Conservation (phyloP, 2,113 vertebrate species). For the Mugil cephalus region DNA sequence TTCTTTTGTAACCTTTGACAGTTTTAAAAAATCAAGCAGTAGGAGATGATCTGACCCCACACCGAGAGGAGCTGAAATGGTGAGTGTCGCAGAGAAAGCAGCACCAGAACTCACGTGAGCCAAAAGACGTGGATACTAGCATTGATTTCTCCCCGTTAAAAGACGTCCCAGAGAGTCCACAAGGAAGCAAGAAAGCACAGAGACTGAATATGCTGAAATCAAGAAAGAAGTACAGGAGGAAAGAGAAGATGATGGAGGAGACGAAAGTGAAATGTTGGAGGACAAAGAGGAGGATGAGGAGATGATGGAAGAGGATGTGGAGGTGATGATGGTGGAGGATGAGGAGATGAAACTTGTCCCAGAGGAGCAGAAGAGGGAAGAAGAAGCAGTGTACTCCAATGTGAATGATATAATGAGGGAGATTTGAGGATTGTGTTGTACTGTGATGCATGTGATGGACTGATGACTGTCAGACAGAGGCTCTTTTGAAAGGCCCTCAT, state of each 20-base stretch:
- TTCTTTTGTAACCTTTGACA: conserved; percentile 2
- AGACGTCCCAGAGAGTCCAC: neutral
- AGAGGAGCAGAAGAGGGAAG: neutral
- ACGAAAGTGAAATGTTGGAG: neutral
- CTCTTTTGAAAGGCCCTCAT: too few species aligned
- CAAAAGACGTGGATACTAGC: conserved; percentile 60
- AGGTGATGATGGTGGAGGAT: neutral
- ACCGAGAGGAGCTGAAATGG: too few species aligned
- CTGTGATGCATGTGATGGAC: too few species aligned
- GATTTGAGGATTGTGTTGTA: conserved; percentile 1
- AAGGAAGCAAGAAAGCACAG: neutral
- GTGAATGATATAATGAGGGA: conserved; percentile 26
- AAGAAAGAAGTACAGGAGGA: conserved; percentile 19
- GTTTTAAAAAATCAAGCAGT: conserved; percentile 13
- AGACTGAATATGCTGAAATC: conserved; percentile 74
- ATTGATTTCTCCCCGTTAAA: conserved; percentile 21
- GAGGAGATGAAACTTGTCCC: neutral
- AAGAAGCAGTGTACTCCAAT: conserved; percentile 40
- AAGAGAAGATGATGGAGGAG: neutral
- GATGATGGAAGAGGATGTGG: conserved; percentile 22
- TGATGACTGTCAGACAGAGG: too few species aligned
- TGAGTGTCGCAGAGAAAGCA: too few species aligned
- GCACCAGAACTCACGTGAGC: neutral
- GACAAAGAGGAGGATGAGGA: neutral
- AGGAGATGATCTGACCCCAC: conserved; percentile 27